Conservation (phyloP, 2,888 invertebrate species). For the Pollenia griseotomentosa region DNA sequence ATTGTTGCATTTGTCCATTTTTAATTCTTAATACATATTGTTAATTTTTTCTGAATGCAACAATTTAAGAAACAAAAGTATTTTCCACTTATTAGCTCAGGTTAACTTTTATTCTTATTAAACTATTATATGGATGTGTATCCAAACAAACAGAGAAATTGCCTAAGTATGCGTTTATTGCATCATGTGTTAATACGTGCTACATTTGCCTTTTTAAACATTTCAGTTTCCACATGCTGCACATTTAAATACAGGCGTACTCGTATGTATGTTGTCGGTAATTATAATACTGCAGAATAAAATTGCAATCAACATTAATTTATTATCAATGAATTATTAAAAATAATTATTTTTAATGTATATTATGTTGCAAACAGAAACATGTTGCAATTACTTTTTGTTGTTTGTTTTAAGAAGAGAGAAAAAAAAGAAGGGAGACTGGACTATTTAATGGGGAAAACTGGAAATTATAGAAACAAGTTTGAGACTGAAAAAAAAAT, state of each 20-base stretch:
- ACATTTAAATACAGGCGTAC: constrained; percentile 34
- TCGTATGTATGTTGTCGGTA: constrained; percentile 21
- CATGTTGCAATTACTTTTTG: constrained; percentile 36
- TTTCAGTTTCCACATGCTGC: constrained; percentile 49
- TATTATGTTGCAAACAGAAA: constrained; percentile 37
- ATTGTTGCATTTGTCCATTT: too few species aligned
- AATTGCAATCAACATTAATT: constrained; percentile 69
- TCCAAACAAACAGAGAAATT: constrained; percentile 11
- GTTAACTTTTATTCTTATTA: constrained; percentile 29
- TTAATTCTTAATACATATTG: too few species aligned
- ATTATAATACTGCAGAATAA: constrained; percentile 46
- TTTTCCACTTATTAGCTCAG: constrained; percentile 2
- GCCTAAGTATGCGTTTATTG: constrained; percentile 23
- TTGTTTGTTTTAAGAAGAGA: constrained; percentile 12
- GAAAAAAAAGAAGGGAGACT: constrained; percentile 14
- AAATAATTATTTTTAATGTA: constrained; percentile 63
- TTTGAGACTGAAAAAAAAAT: constrained; percentile 1
- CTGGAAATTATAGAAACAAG: constrained; percentile 21
- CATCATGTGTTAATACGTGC: constrained; percentile 59
- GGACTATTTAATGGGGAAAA: not conserved
- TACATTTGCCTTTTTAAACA: constrained; percentile 21
- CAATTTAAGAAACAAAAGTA: not conserved
- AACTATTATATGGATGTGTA: not conserved
- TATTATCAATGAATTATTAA: constrained; percentile 72
- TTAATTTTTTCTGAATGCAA: not conserved